Evolutionary conservation across 2,888 invertebrate genomes (phyloP).

Genomic region (Zonitis immaculata): DNA sequence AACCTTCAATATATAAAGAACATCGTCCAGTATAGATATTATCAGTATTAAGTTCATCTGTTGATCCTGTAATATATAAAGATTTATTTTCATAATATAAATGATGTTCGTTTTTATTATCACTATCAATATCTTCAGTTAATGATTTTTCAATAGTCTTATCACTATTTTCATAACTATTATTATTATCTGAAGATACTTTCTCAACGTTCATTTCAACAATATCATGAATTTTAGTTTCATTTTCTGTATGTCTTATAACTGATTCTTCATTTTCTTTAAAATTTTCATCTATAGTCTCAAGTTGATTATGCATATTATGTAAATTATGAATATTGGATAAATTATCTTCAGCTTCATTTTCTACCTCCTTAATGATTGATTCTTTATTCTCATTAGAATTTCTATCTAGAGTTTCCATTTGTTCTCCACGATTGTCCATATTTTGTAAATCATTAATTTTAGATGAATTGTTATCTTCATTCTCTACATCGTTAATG

Average conservation of each 20-base stretch:
- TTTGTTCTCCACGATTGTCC: too few species aligned
- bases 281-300: too few species aligned
- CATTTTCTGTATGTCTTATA: too few species aligned
- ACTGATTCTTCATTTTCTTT: too few species aligned
- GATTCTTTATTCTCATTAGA: too few species aligned
- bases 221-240: not conserved
- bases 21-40: constrained; percentile 11
- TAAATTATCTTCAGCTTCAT: too few species aligned
- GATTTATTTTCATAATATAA: constrained; percentile 18
- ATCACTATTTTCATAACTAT: not conserved
- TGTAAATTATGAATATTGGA: too few species aligned
- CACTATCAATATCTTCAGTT: not conserved
- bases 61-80: constrained; percentile 17
- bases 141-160: not conserved
- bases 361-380: too few species aligned
- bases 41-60: constrained; percentile 8
- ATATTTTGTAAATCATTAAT: not conserved
- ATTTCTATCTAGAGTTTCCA: too few species aligned
- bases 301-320: too few species aligned
- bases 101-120: not conserved
- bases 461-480: not conserved
- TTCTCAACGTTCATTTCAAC: not conserved
- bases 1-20: constrained; percentile 16
- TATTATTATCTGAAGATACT: not conserved
- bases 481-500: not conserved